These are phyloP conservation scores for Acanthornis magna DNA, from an alignment of 2,797 vertebrate genomes.

Conservation along the genomic window DNA sequence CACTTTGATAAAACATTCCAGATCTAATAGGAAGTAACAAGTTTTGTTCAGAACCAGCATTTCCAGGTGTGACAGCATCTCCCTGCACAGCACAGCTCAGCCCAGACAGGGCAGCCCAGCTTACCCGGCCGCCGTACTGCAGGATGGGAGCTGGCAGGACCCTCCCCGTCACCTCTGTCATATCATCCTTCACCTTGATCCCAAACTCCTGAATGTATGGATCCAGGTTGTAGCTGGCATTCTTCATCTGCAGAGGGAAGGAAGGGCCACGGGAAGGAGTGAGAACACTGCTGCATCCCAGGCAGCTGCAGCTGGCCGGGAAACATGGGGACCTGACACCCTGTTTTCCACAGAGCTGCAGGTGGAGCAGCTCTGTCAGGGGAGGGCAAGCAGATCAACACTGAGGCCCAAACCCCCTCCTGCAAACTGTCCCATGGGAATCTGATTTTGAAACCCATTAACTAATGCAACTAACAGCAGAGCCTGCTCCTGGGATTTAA, in stretches of 20 bases:
- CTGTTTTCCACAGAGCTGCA: background rate
- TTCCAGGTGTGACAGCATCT: background rate
- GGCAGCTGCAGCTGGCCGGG: background rate
- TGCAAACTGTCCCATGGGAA: accelerated
- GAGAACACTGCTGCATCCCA: background rate
- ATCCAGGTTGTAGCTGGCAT: constrained; percentile 97
- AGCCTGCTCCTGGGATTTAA: background rate
- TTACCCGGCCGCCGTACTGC: constrained; percentile 98
- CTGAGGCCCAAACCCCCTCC: background rate
- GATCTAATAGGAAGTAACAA: background rate
- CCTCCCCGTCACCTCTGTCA: constrained; percentile 96
- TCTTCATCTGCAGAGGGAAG: constrained; percentile 89
- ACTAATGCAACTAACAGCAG: background rate
- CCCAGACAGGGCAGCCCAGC: background rate
- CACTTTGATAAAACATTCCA: background rate
- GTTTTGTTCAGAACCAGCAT: background rate
- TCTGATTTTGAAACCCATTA: background rate
- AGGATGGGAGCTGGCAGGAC: constrained; percentile 97
- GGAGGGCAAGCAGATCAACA: accelerated
- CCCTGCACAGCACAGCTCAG: background rate
- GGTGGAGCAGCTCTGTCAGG: background rate
- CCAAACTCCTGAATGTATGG: constrained; percentile 99
- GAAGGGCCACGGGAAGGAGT: background rate
- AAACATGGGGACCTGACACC: accelerated
- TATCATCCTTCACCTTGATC: constrained; percentile 98